These are phyloP conservation scores for Leucoraja erinaceus DNA, from an alignment of 2,113 vertebrate genomes.

Conservation along the genomic window DNA sequence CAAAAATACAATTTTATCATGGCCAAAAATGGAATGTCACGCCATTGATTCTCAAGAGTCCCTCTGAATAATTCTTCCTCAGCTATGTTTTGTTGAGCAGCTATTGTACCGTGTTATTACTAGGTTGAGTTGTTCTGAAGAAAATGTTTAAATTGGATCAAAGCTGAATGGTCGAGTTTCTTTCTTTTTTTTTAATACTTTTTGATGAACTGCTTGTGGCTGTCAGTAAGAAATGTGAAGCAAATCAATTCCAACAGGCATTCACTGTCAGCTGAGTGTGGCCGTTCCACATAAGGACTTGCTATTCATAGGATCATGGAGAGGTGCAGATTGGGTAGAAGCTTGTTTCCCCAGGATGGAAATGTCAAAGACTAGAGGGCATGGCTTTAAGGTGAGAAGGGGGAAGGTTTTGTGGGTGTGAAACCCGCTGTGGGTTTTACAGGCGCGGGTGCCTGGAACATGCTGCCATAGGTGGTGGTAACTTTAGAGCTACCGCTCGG, in stretches of 20 bases:
- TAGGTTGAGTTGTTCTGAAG: constrained; percentile 1
- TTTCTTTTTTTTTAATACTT: not conserved
- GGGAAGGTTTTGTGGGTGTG: no score
- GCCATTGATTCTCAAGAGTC: not conserved
- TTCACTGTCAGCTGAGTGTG: not conserved
- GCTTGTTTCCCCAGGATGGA: no score
- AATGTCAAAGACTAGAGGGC: no score
- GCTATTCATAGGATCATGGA: not conserved
- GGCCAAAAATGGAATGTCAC: not conserved
- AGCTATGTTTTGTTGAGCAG: not conserved
- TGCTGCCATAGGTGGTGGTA: no score
- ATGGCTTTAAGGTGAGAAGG: no score
- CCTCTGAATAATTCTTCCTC: constrained; percentile 6
- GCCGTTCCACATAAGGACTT: not conserved
- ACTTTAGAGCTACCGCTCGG: no score
- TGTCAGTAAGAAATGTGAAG: constrained; percentile 2
- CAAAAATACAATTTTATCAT: not conserved
- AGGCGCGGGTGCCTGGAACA: no score
- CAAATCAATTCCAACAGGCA: not conserved
- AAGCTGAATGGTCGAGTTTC: not conserved
- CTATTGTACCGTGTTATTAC: constrained; percentile 7
- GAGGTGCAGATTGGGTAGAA: no score
- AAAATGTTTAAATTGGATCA: constrained; percentile 16
- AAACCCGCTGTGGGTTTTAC: no score
- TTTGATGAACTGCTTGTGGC: constrained; percentile 24